phyloP scores from a whole-genome alignment of 2,888 invertebrate species.

The Oligia fasciuncula region DNA sequence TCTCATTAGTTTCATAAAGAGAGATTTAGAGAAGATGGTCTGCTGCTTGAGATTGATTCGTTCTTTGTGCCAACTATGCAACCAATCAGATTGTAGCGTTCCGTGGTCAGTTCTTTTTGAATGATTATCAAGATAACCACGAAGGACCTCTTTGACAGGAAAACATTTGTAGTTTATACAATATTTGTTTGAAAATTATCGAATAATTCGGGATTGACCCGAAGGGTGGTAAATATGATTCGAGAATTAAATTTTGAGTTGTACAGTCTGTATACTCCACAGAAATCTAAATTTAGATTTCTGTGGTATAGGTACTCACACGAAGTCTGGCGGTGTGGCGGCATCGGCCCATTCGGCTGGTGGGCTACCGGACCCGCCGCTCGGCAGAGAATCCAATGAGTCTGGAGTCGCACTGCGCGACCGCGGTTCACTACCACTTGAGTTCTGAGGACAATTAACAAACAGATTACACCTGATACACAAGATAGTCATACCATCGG shows the following conservation, averaged over 20 bases:
- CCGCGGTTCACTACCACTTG: conserved; percentile 94
- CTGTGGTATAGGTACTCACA: conserved; percentile 74
- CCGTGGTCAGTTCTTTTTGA: background rate
- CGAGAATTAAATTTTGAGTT: background rate
- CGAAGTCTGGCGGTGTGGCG: conserved; percentile 86
- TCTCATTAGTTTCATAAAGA: background rate
- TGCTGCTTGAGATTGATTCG: background rate
- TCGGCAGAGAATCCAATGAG: conserved; percentile 94
- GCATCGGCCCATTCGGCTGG: conserved; percentile 88
- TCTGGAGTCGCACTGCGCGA: conserved; percentile 97
- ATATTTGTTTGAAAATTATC: background rate
- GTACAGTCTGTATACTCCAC: background rate
- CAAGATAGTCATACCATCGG: background rate
- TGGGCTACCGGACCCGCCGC: conserved; percentile 90
- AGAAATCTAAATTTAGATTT: too few species aligned
- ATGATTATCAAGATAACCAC: too few species aligned
- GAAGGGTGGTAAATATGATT: background rate
- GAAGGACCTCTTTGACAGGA: too few species aligned
- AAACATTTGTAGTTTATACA: too few species aligned
- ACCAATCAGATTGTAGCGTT: background rate
- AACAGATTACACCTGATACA: background rate
- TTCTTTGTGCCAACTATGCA: background rate
- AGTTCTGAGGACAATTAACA: conserved; percentile 87
- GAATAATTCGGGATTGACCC: background rate
- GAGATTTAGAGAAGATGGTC: background rate